phyloP scores from a whole-genome alignment of 2,797 vertebrate species.

The Pelobates cultripes region DNA sequence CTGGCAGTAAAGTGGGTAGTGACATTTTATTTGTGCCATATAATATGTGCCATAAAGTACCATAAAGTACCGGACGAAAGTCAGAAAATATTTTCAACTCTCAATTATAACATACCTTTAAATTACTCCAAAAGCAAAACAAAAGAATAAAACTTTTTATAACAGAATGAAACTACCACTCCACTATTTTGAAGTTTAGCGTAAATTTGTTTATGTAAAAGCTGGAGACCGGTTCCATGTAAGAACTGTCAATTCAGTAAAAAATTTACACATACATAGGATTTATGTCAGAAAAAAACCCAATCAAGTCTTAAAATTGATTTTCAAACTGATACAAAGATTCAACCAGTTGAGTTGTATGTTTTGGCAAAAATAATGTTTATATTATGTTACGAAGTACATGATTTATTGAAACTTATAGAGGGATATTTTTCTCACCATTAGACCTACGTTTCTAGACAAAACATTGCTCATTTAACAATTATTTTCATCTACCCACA shows the following conservation, averaged over 20 bases:
- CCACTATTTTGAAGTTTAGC: neutral
- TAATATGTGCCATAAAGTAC: too few species aligned
- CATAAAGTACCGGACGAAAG: too few species aligned
- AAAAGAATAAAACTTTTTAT: too few species aligned
- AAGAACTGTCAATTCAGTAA: neutral
- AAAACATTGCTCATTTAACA: slow-evolving; percentile 31
- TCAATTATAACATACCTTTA: too few species aligned
- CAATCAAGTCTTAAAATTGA: neutral
- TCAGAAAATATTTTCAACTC: too few species aligned
- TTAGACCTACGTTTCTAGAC: neutral
- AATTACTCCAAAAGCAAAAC: too few species aligned
- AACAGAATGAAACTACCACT: neutral
- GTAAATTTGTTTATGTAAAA: neutral
- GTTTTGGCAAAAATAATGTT: slow-evolving; percentile 18
- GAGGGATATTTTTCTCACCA: slow-evolving; percentile 4
- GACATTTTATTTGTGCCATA: too few species aligned
- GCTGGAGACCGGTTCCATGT: neutral
- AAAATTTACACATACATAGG: neutral
- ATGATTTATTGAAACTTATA: slow-evolving; percentile 23
- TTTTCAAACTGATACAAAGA: slow-evolving; percentile 28
- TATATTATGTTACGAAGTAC: slow-evolving; percentile 2
- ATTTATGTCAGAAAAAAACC: neutral
- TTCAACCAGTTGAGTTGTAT: slow-evolving; percentile 32
- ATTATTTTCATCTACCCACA: slow-evolving; percentile 60
- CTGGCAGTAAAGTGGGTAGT: too few species aligned